These are phyloP conservation scores for Hydrotaea diabolus DNA, from an alignment of 2,888 invertebrate genomes.

Conservation along the genomic window DNA sequence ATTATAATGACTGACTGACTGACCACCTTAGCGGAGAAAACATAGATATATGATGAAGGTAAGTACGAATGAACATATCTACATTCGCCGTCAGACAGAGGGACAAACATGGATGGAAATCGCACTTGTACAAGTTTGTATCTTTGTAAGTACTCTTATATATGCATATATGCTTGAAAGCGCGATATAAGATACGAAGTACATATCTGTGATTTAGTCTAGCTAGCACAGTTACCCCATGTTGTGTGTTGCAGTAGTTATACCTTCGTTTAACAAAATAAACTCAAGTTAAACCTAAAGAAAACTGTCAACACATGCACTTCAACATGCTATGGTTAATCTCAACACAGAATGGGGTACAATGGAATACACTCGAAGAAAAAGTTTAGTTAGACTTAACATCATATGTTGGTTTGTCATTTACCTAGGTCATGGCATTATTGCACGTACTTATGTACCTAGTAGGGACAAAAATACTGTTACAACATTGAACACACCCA, in stretches of 20 bases:
- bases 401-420: too few species aligned
- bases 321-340: background rate
- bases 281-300: background rate
- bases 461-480: too few species aligned
- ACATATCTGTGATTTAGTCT: constrained; percentile 22
- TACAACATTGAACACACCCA: too few species aligned
- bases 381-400: background rate
- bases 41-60: background rate
- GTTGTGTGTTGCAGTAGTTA: background rate
- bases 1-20: constrained; percentile 27
- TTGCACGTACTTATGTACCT: too few species aligned
- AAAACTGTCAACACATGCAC: constrained; percentile 21
- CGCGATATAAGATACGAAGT: background rate
- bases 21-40: constrained; percentile 4
- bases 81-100: background rate
- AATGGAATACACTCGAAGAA: background rate
- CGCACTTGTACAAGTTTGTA: background rate
- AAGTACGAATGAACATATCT: background rate
- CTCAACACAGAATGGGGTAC: background rate
- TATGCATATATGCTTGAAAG: background rate
- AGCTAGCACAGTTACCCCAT: constrained; percentile 25
- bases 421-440: too few species aligned
- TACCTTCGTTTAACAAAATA: background rate
- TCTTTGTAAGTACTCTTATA: background rate
- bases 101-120: background rate